Conservation (phyloP, 2,888 invertebrate genomes). For the Tanypteryx hageni region DNA sequence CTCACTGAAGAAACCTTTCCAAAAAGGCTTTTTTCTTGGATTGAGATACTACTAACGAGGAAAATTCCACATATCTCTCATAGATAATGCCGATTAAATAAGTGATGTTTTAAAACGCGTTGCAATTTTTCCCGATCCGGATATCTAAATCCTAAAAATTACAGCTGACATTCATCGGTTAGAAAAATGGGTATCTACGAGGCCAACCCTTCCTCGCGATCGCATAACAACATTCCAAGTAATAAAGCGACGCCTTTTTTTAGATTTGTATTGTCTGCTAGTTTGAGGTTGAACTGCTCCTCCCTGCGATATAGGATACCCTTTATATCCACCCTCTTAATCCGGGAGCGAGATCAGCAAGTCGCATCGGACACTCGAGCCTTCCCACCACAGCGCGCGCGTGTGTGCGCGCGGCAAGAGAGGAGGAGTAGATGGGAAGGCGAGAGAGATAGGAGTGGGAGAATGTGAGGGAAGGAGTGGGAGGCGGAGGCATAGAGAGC, state of each 20-base stretch:
- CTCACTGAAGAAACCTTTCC: too few relatives aligned
- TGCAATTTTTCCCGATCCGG: too few relatives aligned
- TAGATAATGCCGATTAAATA: too few relatives aligned
- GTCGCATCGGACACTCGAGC: conserved; percentile 14
- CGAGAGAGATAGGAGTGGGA: background rate
- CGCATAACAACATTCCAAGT: background rate
- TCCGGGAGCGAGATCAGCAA: background rate
- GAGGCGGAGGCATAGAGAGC: background rate
- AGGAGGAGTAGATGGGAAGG: background rate
- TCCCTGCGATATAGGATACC: background rate
- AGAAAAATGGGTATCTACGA: too few relatives aligned
- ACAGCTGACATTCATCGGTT: too few relatives aligned
- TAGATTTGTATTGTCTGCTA: background rate
- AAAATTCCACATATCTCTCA: too few relatives aligned
- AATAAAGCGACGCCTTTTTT: background rate
- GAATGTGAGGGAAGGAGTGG: background rate
- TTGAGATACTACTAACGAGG: too few relatives aligned
- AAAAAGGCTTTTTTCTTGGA: too few relatives aligned
- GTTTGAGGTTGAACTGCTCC: background rate
- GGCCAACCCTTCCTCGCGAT: too few relatives aligned
- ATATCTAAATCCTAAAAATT: too few relatives aligned
- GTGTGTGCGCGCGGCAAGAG: background rate
- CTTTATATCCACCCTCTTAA: too few relatives aligned
- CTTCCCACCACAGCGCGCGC: background rate
- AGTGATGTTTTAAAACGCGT: too few relatives aligned